phyloP scores from a whole-genome alignment of 2,888 invertebrate genomes.

The Sipha maydis region DNA sequence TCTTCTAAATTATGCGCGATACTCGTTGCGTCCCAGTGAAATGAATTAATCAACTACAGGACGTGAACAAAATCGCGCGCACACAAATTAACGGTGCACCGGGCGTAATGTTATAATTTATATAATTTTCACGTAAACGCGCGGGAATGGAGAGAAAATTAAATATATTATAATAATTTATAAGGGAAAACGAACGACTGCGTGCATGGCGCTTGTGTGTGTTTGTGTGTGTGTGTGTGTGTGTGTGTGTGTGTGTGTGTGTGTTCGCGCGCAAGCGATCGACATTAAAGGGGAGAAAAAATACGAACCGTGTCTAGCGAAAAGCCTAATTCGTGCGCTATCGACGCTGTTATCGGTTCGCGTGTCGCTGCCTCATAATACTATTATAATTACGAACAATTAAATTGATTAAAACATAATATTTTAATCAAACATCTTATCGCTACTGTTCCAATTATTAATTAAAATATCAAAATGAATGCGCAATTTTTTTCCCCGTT shows the following conservation, averaged over 20 bases:
- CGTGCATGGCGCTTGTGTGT: too few species aligned
- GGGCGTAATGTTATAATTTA: neutral
- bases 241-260: neutral
- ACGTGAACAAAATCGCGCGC: neutral
- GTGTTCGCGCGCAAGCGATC: neutral
- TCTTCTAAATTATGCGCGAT: neutral
- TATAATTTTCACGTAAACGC: neutral
- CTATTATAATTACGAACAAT: conserved; percentile 59
- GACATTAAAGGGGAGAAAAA: conserved; percentile 24
- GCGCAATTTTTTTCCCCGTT: neutral
- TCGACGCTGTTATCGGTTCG: conserved; percentile 58
- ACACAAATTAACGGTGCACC: neutral
- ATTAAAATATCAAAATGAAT: conserved; percentile 60
- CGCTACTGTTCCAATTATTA: conserved; percentile 56
- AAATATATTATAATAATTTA: neutral
- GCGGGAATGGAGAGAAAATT: neutral
- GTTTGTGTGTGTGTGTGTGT: neutral
- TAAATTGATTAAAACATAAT: conserved; percentile 62
- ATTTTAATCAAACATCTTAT: conserved; percentile 58
- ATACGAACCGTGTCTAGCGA: conserved; percentile 38
- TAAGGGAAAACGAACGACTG: neutral
- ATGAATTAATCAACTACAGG: conserved; percentile 35
- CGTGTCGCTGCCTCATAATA: conserved; percentile 58
- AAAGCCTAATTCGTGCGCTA: conserved; percentile 60
- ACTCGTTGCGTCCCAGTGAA: neutral